Evolutionary conservation across 2,888 invertebrate genomes (phyloP).

Genomic region (Dascillus cervinus): DNA sequence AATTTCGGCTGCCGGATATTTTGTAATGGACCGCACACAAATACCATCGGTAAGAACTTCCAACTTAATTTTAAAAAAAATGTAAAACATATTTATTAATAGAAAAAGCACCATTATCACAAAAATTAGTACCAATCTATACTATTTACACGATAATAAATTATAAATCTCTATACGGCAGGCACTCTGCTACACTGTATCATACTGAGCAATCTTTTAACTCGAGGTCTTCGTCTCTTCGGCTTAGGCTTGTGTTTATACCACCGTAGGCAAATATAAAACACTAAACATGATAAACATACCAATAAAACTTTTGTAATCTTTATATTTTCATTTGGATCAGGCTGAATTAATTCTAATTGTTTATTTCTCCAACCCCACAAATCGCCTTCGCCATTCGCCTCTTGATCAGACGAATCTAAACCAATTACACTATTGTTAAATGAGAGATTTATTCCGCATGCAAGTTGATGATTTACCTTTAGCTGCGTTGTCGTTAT

Average conservation of each 20-base stretch:
- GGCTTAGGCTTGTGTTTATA: constrained; percentile 40
- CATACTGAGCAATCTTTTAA: constrained; percentile 33
- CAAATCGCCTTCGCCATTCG: constrained; percentile 46
- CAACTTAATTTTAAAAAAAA: neutral
- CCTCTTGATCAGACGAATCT: constrained; percentile 45
- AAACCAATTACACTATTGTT: constrained; percentile 31
- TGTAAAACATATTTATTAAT: no score
- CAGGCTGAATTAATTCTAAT: constrained; percentile 36
- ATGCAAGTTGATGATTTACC: constrained; percentile 24
- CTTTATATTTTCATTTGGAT: constrained; percentile 32
- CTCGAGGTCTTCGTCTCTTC: constrained; percentile 36
- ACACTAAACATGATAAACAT: constrained; percentile 30
- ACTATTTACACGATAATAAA: no score
- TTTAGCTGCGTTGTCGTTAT: constrained; percentile 34
- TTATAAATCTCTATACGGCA: constrained; percentile 23
- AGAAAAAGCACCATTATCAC: no score
- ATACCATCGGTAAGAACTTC: constrained; percentile 25
- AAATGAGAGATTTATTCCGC: constrained; percentile 21
- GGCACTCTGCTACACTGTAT: constrained; percentile 35
- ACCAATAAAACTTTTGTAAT: constrained; percentile 36
- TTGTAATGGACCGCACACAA: constrained; percentile 26
- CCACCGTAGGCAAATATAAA: constrained; percentile 37
- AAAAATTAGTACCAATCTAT: no score
- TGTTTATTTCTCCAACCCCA: constrained; percentile 51
- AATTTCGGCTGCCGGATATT: constrained; percentile 28